Percentiles rank a stretch among this genome's conserved stretches.
Evolutionary conservation across 2,888 invertebrate species (phyloP).

Genomic region (Apodemia duryi): DNA sequence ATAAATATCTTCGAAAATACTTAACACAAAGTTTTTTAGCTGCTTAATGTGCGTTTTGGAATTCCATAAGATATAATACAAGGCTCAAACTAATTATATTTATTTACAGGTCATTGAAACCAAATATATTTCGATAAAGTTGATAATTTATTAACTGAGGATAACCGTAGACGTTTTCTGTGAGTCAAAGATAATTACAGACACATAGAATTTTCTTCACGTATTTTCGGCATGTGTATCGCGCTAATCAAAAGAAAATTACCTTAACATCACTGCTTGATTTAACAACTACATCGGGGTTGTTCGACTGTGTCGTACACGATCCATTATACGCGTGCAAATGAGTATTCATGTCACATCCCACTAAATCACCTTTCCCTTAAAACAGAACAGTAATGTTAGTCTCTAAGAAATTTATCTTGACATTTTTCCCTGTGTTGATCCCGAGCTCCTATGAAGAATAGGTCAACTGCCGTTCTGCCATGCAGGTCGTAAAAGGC

Average conservation of each 20-base stretch:
- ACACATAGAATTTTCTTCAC: not conserved
- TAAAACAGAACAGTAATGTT: slow-evolving; percentile 35
- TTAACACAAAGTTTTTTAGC: too few species aligned
- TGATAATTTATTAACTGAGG: too few species aligned
- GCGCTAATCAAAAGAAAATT: slow-evolving; percentile 14
- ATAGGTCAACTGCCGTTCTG: too few species aligned
- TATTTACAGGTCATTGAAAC: too few species aligned
- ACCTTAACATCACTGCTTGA: slow-evolving; percentile 96
- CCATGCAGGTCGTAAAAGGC: too few species aligned
- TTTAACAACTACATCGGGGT: slow-evolving; percentile 90
- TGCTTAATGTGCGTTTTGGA: too few species aligned
- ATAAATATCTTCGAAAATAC: too few species aligned
- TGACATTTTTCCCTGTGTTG: not conserved
- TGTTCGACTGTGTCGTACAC: slow-evolving; percentile 80
- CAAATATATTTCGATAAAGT: too few species aligned
- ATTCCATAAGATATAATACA: too few species aligned
- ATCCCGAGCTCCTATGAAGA: too few species aligned
- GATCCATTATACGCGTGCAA: slow-evolving; percentile 82
- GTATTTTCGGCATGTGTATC: not conserved
- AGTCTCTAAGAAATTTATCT: not conserved
- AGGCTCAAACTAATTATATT: too few species aligned
- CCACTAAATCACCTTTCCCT: slow-evolving; percentile 98
- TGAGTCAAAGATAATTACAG: not conserved
- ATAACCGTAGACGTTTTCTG: too few species aligned
- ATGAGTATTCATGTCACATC: slow-evolving; percentile 93